These are phyloP conservation scores for Amazona finschi DNA, from an alignment of 2,797 vertebrate species.

Conservation along the genomic window DNA sequence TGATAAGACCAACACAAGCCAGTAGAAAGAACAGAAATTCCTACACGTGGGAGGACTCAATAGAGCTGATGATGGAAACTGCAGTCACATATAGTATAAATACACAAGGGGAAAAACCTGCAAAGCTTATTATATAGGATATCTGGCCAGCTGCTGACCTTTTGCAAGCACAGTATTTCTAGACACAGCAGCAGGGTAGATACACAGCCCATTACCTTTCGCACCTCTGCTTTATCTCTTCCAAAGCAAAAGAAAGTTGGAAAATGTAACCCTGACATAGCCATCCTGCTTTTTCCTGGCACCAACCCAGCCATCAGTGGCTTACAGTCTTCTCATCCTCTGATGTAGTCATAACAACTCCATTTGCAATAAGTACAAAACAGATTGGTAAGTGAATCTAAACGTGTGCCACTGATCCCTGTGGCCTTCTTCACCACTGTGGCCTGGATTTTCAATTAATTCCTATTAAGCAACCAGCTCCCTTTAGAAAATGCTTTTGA, in stretches of 20 bases:
- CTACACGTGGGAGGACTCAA: neutral
- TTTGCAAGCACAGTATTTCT: neutral
- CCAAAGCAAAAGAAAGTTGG: neutral
- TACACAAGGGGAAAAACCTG: neutral
- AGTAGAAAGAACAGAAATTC: slow-evolving; percentile 9
- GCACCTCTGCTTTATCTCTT: neutral
- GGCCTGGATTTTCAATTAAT: slow-evolving; percentile 28
- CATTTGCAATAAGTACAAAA: neutral
- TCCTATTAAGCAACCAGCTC: slow-evolving; percentile 19
- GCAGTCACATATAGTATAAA: neutral
- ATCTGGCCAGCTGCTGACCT: neutral
- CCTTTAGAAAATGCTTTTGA: neutral
- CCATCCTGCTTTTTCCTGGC: neutral
- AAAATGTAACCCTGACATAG: neutral
- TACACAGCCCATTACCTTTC: neutral
- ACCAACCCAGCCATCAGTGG: neutral
- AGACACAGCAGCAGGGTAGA: neutral
- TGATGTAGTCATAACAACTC: neutral
- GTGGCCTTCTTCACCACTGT: neutral
- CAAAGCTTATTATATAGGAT: neutral
- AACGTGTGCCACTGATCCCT: neutral
- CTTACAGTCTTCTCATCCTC: neutral
- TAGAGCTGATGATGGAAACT: neutral
- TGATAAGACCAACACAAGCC: neutral
- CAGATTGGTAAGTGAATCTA: neutral